phyloP scores from a whole-genome alignment of 2,888 invertebrate species.

The Andrena marginata region DNA sequence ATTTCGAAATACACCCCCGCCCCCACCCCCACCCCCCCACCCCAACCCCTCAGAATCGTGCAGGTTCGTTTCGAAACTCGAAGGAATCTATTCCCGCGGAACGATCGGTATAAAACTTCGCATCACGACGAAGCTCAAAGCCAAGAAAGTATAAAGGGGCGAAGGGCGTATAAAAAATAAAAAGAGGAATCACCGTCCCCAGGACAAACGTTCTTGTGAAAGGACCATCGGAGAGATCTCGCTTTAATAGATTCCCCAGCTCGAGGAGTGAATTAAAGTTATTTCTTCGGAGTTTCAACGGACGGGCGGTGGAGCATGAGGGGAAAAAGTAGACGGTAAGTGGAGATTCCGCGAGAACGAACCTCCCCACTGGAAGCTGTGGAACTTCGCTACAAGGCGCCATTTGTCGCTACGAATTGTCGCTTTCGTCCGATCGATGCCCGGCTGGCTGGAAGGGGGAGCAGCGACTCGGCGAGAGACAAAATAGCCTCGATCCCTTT shows the following conservation, averaged over 20 bases:
- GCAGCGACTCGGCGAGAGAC: background rate
- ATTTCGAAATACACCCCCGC: background rate
- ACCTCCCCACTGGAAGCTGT: conserved; percentile 21
- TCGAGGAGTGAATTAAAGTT: conserved; percentile 47
- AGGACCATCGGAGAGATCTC: conserved; percentile 41
- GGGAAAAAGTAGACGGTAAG: conserved; percentile 6
- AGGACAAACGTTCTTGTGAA: conserved; percentile 38
- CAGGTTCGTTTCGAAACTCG: background rate
- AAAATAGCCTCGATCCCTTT: conserved; percentile 5
- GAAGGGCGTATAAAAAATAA: background rate
- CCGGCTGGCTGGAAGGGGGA: background rate
- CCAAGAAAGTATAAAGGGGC: background rate
- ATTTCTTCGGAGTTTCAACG: conserved; percentile 36
- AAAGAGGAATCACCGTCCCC: background rate
- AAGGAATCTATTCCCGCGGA: conserved; percentile 16
- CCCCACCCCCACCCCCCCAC: too few species aligned
- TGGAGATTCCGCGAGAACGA: conserved; percentile 34
- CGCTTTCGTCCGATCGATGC: conserved; percentile 29
- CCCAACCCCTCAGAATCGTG: background rate
- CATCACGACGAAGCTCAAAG: conserved; percentile 7
- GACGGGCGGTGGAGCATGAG: background rate
- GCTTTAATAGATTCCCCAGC: conserved; percentile 49
- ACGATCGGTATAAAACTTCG: conserved; percentile 18
- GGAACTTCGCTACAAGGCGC: conserved; percentile 51
- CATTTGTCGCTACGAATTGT: conserved; percentile 57